Evolutionary conservation across 2,797 vertebrate species (phyloP).

Genomic region (Hydrophis major): DNA sequence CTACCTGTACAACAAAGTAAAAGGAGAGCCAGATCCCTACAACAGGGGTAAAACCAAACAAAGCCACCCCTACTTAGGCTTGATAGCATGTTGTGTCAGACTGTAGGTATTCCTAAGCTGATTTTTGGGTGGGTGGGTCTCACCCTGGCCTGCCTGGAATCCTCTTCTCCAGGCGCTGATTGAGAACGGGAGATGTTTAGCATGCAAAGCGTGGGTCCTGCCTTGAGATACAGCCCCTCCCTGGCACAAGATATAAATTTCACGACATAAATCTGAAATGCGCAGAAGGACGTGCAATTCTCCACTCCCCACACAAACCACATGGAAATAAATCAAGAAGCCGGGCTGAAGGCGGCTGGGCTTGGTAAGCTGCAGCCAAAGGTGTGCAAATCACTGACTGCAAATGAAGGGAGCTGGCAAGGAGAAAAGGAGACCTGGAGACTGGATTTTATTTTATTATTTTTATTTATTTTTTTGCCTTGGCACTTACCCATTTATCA

Average conservation of each 20-base stretch:
- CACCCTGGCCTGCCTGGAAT: neutral
- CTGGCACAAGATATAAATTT: constrained; percentile 18
- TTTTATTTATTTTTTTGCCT: neutral
- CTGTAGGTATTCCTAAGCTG: neutral
- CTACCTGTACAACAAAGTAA: neutral
- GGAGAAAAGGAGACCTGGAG: neutral
- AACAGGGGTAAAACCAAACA: neutral
- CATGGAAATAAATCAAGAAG: constrained; percentile 29
- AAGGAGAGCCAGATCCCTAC: neutral
- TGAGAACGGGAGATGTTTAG: neutral
- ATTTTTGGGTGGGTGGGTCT: neutral
- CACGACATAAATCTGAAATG: constrained; percentile 5
- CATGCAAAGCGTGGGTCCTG: constrained; percentile 8
- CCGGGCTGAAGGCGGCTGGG: neutral
- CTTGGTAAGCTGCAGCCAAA: constrained; percentile 5
- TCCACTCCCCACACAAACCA: constrained; percentile 1
- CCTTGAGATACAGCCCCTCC: neutral
- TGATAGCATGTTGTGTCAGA: neutral
- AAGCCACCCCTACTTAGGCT: neutral
- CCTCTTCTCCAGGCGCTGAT: neutral
- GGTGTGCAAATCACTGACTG: constrained; percentile 23
- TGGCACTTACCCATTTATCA: neutral
- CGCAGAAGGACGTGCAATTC: constrained; percentile 14
- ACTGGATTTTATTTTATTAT: neutral
- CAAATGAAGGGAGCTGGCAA: constrained; percentile 3